Conservation (phyloP, 2,888 invertebrate species). For the Dryococelus australis region DNA sequence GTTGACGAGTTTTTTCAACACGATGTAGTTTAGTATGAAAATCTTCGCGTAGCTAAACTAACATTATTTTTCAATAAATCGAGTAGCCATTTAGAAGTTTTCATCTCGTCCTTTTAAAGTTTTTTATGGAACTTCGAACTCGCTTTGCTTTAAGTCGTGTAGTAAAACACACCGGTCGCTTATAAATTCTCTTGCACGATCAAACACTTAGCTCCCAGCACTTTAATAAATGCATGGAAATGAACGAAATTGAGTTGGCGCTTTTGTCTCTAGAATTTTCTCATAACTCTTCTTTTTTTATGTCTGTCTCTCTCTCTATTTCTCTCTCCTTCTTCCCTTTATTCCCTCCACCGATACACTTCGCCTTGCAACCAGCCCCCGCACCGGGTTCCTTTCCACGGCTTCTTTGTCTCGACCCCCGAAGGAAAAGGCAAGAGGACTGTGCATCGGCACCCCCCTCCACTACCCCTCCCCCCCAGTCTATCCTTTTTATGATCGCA, state of each 20-base stretch:
- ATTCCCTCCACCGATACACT: background rate
- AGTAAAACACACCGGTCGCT: conserved; percentile 16
- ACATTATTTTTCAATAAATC: background rate
- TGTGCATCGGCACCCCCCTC: background rate
- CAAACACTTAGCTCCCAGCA: conserved; percentile 6
- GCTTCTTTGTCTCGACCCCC: background rate
- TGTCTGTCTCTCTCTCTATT: too few relatives aligned
- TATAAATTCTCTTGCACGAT: conserved; percentile 16
- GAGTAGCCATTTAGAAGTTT: background rate
- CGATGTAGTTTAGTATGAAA: background rate
- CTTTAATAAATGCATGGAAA: conserved; percentile 11
- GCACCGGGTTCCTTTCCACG: background rate
- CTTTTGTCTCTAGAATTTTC: conserved; percentile 9
- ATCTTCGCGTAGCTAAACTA: background rate
- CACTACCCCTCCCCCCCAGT: background rate
- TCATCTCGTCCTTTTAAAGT: background rate
- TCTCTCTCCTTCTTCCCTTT: background rate
- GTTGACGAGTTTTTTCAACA: background rate
- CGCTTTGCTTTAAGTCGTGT: conserved; percentile 1
- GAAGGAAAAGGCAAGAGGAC: conserved; percentile 10
- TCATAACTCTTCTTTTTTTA: conserved; percentile 5
- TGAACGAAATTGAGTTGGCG: conserved; percentile 10
- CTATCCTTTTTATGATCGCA: background rate
- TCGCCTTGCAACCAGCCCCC: background rate
- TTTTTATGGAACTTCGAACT: background rate